Conservation (phyloP, 2,888 invertebrate genomes). For the Schizotus pectinicornis region DNA sequence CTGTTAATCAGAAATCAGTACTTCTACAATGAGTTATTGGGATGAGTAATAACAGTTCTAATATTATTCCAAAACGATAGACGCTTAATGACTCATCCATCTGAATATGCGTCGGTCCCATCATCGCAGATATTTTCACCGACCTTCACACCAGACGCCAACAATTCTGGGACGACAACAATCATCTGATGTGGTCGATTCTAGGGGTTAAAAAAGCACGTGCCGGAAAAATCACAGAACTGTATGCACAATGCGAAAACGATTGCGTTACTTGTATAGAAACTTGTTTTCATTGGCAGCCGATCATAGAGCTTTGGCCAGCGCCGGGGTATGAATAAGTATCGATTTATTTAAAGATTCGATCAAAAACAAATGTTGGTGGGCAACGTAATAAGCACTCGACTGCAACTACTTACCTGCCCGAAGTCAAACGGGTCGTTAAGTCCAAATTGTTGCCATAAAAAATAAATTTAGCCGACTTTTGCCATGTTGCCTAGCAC, state of each 20-base stretch:
- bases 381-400: neutral
- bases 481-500: no score
- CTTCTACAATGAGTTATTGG: slow-evolving; percentile 12
- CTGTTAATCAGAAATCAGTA: slow-evolving; percentile 11
- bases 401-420: neutral
- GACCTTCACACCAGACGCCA: neutral
- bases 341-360: slow-evolving; percentile 33
- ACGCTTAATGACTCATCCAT: neutral
- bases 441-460: neutral
- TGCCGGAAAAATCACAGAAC: no score
- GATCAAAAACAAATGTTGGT: slow-evolving; percentile 29
- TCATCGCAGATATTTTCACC: no score
- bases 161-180: neutral
- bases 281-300: slow-evolving; percentile 34
- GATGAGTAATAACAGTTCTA: slow-evolving; percentile 6
- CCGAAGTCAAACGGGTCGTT: neutral
- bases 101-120: no score
- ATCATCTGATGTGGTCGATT: no score
- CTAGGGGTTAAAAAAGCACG: no score
- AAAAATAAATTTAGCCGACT: no score
- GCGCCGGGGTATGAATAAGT: slow-evolving; percentile 26
- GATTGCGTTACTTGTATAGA: slow-evolving; percentile 10
- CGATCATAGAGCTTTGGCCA: slow-evolving; percentile 24
- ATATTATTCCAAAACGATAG: slow-evolving; percentile 1
- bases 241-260: no score